Conservation (phyloP, 2,888 invertebrate genomes). For the Andrena trimmerana region DNA sequence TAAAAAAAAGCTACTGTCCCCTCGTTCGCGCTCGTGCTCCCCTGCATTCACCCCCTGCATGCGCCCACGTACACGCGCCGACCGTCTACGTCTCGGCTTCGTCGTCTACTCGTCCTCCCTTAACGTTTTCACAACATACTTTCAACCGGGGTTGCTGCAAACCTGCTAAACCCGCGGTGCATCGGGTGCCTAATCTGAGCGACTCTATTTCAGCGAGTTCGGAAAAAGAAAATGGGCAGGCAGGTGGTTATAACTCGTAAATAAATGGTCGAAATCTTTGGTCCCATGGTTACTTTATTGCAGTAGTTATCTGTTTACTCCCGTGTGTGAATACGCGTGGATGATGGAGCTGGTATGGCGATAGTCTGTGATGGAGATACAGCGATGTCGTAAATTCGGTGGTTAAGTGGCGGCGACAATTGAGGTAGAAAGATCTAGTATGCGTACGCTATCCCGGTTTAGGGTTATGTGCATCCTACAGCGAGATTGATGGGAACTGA, state of each 20-base stretch:
- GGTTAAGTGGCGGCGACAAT: too few relatives aligned
- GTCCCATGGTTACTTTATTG: too few relatives aligned
- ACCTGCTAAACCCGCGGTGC: constrained; percentile 41
- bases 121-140: constrained; percentile 12
- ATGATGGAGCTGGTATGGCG: too few relatives aligned
- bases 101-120: background rate
- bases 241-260: constrained; percentile 29
- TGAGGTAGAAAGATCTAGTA: too few relatives aligned
- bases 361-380: too few relatives aligned
- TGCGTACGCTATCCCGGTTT: too few relatives aligned
- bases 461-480: too few relatives aligned
- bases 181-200: constrained; percentile 50
- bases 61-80: background rate
- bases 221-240: background rate
- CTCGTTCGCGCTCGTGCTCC: constrained; percentile 14
- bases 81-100: background rate
- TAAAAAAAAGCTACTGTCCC: constrained; percentile 56
- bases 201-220: constrained; percentile 24
- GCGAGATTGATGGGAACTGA: too few relatives aligned
- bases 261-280: constrained; percentile 9
- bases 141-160: background rate
- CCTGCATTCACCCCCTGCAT: too few relatives aligned
- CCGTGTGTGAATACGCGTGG: too few relatives aligned
- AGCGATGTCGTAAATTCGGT: too few relatives aligned
- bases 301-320: too few relatives aligned